Conservation (phyloP, 2,888 invertebrate genomes). For the Copidosoma aretas region DNA sequence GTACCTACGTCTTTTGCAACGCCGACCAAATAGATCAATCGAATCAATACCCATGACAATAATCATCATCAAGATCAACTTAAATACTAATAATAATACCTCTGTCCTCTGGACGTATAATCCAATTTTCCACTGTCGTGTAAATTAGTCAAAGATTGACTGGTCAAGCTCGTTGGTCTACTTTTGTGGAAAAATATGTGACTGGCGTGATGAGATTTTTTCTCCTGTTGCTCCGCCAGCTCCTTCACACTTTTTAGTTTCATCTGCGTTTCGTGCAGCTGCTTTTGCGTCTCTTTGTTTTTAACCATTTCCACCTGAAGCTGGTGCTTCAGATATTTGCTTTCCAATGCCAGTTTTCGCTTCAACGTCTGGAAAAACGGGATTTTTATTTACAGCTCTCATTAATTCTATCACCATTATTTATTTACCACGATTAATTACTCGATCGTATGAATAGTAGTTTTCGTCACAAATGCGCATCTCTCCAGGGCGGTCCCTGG, state of each 20-base stretch:
- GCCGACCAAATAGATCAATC: not conserved
- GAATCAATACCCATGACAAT: too few species aligned
- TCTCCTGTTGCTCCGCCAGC: constrained; percentile 67
- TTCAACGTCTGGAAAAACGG: constrained; percentile 66
- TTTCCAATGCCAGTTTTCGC: constrained; percentile 74
- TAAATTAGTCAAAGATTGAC: constrained; percentile 56
- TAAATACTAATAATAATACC: constrained; percentile 3
- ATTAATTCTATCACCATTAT: too few species aligned
- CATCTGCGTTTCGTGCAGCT: constrained; percentile 69
- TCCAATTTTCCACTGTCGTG: constrained; percentile 48
- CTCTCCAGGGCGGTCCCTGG: too few species aligned
- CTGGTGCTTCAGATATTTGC: constrained; percentile 77
- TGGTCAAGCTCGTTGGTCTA: constrained; percentile 38
- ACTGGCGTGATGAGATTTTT: constrained; percentile 51
- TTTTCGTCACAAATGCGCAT: too few species aligned
- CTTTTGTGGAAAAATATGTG: constrained; percentile 42
- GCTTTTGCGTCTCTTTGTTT: constrained; percentile 74
- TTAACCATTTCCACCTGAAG: constrained; percentile 73
- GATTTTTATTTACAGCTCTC: not conserved
- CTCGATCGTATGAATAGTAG: too few species aligned
- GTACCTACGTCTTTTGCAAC: constrained; percentile 8
- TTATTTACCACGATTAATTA: too few species aligned
- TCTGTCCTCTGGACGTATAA: constrained; percentile 6
- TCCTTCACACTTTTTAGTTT: constrained; percentile 70
- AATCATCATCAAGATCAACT: too few species aligned